phyloP scores from a whole-genome alignment of 2,113 vertebrate species.

The Boleophthalmus pectinirostris region DNA sequence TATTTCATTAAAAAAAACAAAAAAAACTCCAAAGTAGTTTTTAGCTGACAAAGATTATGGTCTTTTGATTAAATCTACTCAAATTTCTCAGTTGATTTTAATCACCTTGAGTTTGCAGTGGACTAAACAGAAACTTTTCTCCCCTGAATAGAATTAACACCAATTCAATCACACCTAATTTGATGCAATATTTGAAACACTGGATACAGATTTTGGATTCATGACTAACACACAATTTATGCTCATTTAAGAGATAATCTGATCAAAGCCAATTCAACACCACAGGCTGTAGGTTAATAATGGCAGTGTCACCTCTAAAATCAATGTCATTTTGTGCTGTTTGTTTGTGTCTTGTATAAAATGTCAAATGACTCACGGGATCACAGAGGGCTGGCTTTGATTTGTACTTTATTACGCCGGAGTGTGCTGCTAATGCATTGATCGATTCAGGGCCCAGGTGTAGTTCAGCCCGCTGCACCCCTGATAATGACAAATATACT shows the following conservation, averaged over 20 bases:
- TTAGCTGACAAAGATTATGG: background rate
- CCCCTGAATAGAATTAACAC: background rate
- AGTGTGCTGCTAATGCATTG: conserved; percentile 30
- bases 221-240: background rate
- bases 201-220: background rate
- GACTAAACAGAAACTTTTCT: background rate
- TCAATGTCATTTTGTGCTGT: conserved; percentile 20
- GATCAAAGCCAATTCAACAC: background rate
- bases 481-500: conserved; percentile 13
- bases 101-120: background rate
- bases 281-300: background rate
- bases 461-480: conserved; percentile 11
- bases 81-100: background rate
- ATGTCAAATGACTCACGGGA: conserved; percentile 39
- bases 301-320: conserved; percentile 13
- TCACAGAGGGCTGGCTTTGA: conserved; percentile 30
- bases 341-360: conserved; percentile 35
- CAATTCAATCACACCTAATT: background rate
- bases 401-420: conserved; percentile 38
- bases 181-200: background rate
- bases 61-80: background rate
- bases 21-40: background rate
- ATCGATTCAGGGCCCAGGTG: conserved; percentile 27
- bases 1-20: background rate
- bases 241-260: background rate